Evolutionary conservation across 2,888 invertebrate species (phyloP).

Genomic region (Dorcus parallelipipedus): DNA sequence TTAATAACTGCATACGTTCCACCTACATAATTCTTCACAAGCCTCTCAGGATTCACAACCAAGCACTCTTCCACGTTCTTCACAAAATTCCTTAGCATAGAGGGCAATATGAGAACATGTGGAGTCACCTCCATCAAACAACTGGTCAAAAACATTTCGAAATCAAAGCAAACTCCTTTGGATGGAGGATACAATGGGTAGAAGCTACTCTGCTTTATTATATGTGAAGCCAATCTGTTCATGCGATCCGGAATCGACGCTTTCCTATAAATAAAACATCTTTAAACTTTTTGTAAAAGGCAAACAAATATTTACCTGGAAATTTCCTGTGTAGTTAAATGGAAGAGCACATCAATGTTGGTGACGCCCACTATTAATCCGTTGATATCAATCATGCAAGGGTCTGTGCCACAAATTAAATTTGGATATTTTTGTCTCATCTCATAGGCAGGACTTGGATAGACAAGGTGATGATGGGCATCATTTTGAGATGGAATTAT

Average conservation of each 20-base stretch:
- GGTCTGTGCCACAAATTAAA: constrained; percentile 74
- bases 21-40: constrained; percentile 70
- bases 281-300: neutral
- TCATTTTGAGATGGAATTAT: constrained; percentile 76
- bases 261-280: neutral
- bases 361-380: constrained; percentile 77
- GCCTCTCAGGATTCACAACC: constrained; percentile 81
- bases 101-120: constrained; percentile 80
- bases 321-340: constrained; percentile 77
- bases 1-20: constrained; percentile 75
- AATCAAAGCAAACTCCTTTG: constrained; percentile 65
- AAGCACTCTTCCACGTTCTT: constrained; percentile 77
- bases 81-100: constrained; percentile 78
- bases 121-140: constrained; percentile 72
- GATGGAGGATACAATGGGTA: constrained; percentile 79
- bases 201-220: constrained; percentile 74
- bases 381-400: constrained; percentile 71
- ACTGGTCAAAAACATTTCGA: constrained; percentile 66
- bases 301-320: constrained; percentile 16
- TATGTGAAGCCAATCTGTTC: constrained; percentile 69
- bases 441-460: constrained; percentile 78
- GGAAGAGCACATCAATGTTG: constrained; percentile 79
- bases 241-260: constrained; percentile 58
- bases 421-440: constrained; percentile 57
- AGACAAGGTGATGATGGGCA: constrained; percentile 73